Percentiles rank a stretch among this genome's conserved stretches.
phyloP scores from a whole-genome alignment of 2,113 vertebrate species.

The Macroglossus sobrinus region DNA sequence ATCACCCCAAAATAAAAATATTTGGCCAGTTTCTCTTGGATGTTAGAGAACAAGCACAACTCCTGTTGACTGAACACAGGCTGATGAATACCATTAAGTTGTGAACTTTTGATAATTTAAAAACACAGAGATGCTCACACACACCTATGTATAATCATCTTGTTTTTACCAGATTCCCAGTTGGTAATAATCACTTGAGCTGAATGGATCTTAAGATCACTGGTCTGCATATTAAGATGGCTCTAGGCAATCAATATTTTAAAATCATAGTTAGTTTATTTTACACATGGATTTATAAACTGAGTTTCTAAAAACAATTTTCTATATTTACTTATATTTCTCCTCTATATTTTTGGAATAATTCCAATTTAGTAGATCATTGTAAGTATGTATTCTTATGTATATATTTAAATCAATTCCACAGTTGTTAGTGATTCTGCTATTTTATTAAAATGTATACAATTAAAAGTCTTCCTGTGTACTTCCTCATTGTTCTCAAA shows the following conservation, averaged over 20 bases:
- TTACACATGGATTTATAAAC: neutral
- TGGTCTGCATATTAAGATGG: neutral
- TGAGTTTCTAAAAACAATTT: neutral
- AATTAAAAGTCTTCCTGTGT: neutral
- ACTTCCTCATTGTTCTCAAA: neutral
- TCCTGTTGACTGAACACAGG: neutral
- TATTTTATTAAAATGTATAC: neutral
- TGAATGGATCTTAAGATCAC: neutral
- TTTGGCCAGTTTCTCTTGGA: slow-evolving; percentile 7
- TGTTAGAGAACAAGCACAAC: slow-evolving; percentile 33
- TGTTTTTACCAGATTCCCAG: neutral
- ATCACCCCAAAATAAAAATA: slow-evolving; percentile 35
- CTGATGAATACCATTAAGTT: slow-evolving; percentile 19
- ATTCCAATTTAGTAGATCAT: neutral
- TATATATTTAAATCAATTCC: neutral
- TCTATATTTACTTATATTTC: neutral
- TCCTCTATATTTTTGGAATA: neutral
- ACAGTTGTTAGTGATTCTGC: neutral
- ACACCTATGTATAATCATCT: neutral
- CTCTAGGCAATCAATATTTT: neutral
- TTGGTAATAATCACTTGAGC: neutral
- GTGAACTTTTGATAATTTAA: slow-evolving; percentile 16
- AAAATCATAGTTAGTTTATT: slow-evolving; percentile 20
- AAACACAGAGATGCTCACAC: neutral
- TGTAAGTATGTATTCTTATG: neutral